Evolutionary conservation across 2,888 invertebrate species (phyloP).

Genomic region (Anaspis maculata): DNA sequence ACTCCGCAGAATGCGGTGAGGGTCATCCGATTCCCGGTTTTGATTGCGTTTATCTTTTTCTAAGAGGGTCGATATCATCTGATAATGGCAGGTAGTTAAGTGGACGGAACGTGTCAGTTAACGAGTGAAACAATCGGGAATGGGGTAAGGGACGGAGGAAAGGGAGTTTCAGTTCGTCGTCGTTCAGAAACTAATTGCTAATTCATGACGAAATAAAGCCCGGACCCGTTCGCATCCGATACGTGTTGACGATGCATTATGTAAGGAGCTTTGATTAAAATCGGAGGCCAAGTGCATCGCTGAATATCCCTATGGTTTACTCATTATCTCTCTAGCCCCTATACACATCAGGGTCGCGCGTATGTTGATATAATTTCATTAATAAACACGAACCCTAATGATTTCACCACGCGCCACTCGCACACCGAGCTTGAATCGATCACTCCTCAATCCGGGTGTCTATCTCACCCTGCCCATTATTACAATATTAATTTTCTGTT

Average conservation of each 20-base stretch:
- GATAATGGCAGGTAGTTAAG: slow-evolving; percentile 12
- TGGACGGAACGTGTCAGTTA: slow-evolving; percentile 9
- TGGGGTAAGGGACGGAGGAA: slow-evolving; percentile 4
- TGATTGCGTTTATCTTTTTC: slow-evolving; percentile 7
- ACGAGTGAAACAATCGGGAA: slow-evolving; percentile 5
- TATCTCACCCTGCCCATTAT: too few relatives aligned
- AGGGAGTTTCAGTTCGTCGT: too few relatives aligned
- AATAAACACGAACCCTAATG: too few relatives aligned
- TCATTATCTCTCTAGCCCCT: too few relatives aligned
- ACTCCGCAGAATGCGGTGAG: neutral
- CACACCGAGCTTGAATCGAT: too few relatives aligned
- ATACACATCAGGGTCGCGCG: too few relatives aligned
- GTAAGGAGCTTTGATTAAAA: slow-evolving; percentile 13
- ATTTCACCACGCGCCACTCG: too few relatives aligned
- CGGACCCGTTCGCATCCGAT: slow-evolving; percentile 7
- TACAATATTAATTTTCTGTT: too few relatives aligned
- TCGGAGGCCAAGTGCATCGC: slow-evolving; percentile 9
- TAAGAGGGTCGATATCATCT: slow-evolving; percentile 6
- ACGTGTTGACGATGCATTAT: slow-evolving; percentile 13
- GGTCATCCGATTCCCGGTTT: slow-evolving; percentile 1
- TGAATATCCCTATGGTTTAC: slow-evolving; percentile 11
- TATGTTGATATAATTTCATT: too few relatives aligned
- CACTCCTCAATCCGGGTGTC: too few relatives aligned
- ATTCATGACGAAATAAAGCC: slow-evolving; percentile 14
- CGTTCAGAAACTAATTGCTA: slow-evolving; percentile 11